Evolutionary conservation across 2,113 vertebrate species (phyloP), one percentile per base, ranked within the genome.

Genomic region (Thunnus maccoyii): DNA sequence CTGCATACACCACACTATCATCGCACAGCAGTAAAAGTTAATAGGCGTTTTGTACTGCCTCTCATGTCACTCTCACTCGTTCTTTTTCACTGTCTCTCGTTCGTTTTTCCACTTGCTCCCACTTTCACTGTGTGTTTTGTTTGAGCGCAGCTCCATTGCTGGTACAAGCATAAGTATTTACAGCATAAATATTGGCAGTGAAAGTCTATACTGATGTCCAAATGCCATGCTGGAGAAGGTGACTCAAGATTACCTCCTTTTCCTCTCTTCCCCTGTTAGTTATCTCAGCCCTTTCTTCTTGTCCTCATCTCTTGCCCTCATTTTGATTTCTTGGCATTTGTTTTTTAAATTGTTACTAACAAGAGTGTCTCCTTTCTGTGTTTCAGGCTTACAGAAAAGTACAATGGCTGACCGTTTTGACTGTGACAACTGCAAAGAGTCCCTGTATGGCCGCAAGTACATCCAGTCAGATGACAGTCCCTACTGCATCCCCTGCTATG

Each of bases 401-500:
- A 96, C 89, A 69, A 99, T 99, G 98, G 97, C 97, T 0, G 98
- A 99, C 87, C 95, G 96, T 27, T 99, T 99, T 4, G 97, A 99
- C 92, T 99, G 98, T 55, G 96, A 96, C 88, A 96, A 97, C 94
- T 99, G 98, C 92, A 98, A 97, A 76, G 98, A 99, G 93, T 98
- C 98, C 80, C 82, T 99, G 71, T 99, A 99, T 0, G 98, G 98
- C 46, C 97, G 98, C 88, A 99, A 99, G 93, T 99, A 99, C 94
- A 99, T 99, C 94, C 97, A 99, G 94, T 93, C 95, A 0, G 97
- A 99, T 58, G 95, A 96, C 0, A 96, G 95, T 25, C 98, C 98
- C 0, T 98, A 99, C 95, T 99, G 98, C 82, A 98, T 99, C 88
- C 98, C 98, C 73, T 99, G 98, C 89, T 99, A 99, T 0, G 98